Evolutionary conservation across 2,113 vertebrate species (phyloP).

Genomic region (Fukomys damarensis): DNA sequence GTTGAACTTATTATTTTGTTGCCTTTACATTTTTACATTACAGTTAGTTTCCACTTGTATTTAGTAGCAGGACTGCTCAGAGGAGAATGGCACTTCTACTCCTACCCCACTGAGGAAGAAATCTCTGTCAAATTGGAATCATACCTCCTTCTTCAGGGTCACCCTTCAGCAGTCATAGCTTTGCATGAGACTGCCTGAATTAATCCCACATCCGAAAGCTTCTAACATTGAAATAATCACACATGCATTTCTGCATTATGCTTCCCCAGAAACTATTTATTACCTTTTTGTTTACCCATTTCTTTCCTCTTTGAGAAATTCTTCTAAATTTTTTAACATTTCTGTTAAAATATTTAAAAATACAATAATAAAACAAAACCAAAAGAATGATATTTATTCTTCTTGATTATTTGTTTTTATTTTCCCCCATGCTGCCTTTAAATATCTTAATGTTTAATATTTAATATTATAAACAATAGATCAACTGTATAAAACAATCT

Average conservation of each 20-base stretch:
- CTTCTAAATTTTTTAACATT: background rate
- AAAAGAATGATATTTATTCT: background rate
- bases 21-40: background rate
- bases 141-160: background rate
- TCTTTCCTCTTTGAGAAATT: background rate
- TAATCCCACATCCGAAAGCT: accelerated
- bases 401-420: background rate
- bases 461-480: background rate
- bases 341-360: background rate
- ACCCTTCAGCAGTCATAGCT: background rate
- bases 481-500: background rate
- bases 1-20: background rate
- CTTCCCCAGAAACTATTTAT: background rate
- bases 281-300: background rate
- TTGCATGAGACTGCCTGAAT: background rate
- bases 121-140: background rate
- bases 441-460: background rate
- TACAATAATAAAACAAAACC: background rate
- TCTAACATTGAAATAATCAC: background rate
- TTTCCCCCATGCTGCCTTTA: background rate
- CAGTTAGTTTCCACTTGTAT: background rate
- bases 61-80: background rate
- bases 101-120: background rate
- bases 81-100: background rate
- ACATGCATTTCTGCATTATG: background rate